phyloP scores from a whole-genome alignment of 2,113 vertebrate genomes.

The Oxygymnocypris stewartii region DNA sequence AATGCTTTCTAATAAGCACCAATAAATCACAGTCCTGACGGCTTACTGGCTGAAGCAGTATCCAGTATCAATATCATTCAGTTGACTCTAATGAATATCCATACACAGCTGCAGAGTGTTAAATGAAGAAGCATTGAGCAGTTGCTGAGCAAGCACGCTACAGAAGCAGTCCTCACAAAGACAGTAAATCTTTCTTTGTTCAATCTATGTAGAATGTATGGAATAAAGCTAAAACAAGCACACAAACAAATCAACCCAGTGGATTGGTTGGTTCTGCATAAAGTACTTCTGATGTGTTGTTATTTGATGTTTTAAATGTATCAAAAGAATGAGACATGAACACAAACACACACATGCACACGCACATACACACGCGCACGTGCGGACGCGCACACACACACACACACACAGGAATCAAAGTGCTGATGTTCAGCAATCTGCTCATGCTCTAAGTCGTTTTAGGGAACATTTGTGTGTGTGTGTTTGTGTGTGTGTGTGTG shows the following conservation, averaged over 20 bases:
- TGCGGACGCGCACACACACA: neutral
- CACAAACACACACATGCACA: too few species aligned
- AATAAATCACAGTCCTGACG: constrained; percentile 41
- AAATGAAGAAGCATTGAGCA: constrained; percentile 19
- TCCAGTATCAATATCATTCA: constrained; percentile 41
- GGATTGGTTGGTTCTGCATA: neutral
- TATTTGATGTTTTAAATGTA: neutral
- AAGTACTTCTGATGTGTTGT: neutral
- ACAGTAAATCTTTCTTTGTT: constrained; percentile 12
- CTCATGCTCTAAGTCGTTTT: neutral
- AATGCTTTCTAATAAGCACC: constrained; percentile 52
- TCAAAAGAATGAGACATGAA: constrained; percentile 2
- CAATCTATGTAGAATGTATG: neutral
- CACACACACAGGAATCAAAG: neutral
- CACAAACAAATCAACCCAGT: neutral
- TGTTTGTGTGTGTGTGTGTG: too few species aligned
- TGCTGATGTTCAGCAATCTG: neutral
- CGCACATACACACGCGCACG: too few species aligned
- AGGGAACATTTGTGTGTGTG: neutral
- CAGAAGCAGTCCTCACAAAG: neutral
- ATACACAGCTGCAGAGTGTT: constrained; percentile 17
- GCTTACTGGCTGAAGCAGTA: constrained; percentile 8
- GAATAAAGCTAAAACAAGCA: neutral
- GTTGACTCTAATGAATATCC: neutral
- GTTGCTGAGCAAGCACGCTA: neutral